Base-by-base conservation (phyloP, 2,797 vertebrate species). In the Galaxias olidus region DNA sequence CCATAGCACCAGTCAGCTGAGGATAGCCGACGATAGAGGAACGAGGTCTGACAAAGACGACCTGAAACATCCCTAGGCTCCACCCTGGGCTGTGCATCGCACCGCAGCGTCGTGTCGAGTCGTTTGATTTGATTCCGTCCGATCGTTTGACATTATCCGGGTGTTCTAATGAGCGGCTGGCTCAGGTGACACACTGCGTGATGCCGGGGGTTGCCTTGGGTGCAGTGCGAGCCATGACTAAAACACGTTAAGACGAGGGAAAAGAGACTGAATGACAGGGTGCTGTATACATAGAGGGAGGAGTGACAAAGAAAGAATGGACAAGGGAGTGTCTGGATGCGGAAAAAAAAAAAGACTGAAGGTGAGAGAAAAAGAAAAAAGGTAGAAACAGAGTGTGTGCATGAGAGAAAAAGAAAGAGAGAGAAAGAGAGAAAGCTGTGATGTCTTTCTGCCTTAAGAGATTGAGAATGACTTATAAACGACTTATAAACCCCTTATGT, bases 181-280 rank as follows among this genome's bases (percentile, higher is more conserved):
- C 67, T 72, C 54, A 17, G 69, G 46, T 63, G 74, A 72, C 58
- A 56, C 30, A 6, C 47, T 7, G 1, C 53, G 48, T 53, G 66
- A 10, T 10, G 9, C 15, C 15, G 10, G 45, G 54, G 45, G 54
- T 10, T 9, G 63, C 69, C 69, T 54, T 12, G 4, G 8, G 74
- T 60, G 43, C 65, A 75, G 55, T 56, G 64, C 61, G 68, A 71
- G 73, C 63, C 51, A 18, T 14, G 44, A 68, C 60, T 44, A 75
- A 72, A 75, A 19, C 1, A 68, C 61, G 62, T 59, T 6, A 2
- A 30, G 3, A 30, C 6, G 65, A 50, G 10, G 10, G 65, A 60
- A 68, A 61, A 60, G 11, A 64, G 41, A 85, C 66, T 79, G 67
- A 72, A 72, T 65, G 72, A 80, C 76, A 75, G 65, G 52, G 71